Evolutionary conservation across 2,888 invertebrate species (phyloP).

Genomic region (Meta bourneti): DNA sequence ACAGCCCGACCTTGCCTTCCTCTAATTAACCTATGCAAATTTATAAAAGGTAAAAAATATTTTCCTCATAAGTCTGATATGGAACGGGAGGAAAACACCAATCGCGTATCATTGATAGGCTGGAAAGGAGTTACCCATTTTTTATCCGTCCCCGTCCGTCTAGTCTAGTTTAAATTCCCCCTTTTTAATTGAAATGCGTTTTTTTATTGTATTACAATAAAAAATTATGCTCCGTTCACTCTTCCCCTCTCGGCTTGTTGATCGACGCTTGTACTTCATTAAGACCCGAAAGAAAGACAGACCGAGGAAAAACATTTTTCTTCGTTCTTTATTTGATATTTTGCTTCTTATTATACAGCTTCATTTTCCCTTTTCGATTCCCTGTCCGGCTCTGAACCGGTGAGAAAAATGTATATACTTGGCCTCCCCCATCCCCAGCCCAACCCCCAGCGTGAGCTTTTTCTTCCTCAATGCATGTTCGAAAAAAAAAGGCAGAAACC

Average conservation of each 20-base stretch:
- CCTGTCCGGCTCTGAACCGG: constrained; percentile 35
- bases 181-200: constrained; percentile 70
- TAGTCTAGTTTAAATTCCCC: constrained; percentile 47
- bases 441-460: too few relatives aligned
- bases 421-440: background rate
- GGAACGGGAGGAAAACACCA: constrained; percentile 6
- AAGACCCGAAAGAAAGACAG: constrained; percentile 54
- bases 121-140: constrained; percentile 19
- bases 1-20: constrained; percentile 30
- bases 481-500: constrained; percentile 26
- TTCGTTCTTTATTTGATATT: constrained; percentile 57
- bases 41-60: background rate
- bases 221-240: constrained; percentile 57
- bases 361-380: constrained; percentile 43
- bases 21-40: constrained; percentile 66
- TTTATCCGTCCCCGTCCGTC: constrained; percentile 14
- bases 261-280: constrained; percentile 75
- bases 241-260: constrained; percentile 41
- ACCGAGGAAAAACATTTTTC: constrained; percentile 21
- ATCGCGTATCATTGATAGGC: constrained; percentile 44
- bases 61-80: background rate
- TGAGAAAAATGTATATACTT: constrained; percentile 65
- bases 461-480: too few relatives aligned
- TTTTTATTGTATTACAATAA: constrained; percentile 6
- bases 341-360: constrained; percentile 48